A percentile compares a stretch with the other conserved stretches of the same genome.
Conservation (phyloP, 1,140 invertebrate genomes). For the Anoplophora glabripennis region DNA sequence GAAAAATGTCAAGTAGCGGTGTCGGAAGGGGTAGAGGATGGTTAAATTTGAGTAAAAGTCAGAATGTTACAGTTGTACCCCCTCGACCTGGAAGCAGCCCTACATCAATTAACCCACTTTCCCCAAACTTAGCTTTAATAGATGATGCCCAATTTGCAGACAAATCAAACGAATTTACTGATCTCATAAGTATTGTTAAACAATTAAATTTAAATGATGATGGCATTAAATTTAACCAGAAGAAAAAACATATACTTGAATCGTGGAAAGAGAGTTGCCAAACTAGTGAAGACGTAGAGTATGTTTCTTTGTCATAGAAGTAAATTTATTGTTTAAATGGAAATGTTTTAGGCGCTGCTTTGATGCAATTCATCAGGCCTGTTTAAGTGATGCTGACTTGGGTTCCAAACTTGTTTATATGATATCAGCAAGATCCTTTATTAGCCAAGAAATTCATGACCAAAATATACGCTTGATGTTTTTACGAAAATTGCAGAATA, state of each 20-base stretch:
- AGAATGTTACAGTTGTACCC: slow-evolving; percentile 6
- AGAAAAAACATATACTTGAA: slow-evolving; percentile 38
- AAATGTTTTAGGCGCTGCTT: slow-evolving; percentile 8
- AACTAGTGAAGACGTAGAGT: slow-evolving; percentile 35
- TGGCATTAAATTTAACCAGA: slow-evolving; percentile 43
- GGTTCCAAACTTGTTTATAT: slow-evolving; percentile 4
- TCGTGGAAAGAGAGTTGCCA: slow-evolving; percentile 33
- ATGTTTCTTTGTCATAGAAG: slow-evolving; percentile 19
- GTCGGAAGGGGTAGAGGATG: slow-evolving; percentile 41
- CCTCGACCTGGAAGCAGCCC: slow-evolving; percentile 1
- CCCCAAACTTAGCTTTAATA: slow-evolving; percentile 3
- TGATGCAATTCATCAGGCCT: slow-evolving; percentile 3
- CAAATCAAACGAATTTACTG: slow-evolving; percentile 16
- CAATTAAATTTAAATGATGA: slow-evolving; percentile 38
- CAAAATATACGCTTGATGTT: slow-evolving; percentile 12
- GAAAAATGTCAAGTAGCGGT: slow-evolving; percentile 29
- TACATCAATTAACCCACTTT: slow-evolving; percentile 1
- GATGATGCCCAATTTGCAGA: slow-evolving; percentile 23
- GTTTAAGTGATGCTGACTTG: slow-evolving; percentile 11
- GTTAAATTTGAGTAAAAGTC: slow-evolving; percentile 36
- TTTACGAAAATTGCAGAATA: slow-evolving; percentile 12
- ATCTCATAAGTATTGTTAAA: slow-evolving; percentile 32
- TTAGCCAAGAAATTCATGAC: slow-evolving; percentile 6
- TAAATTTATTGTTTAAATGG: too few species aligned
- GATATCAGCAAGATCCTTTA: slow-evolving; percentile 6